Percentiles rank a stretch among this genome's conserved stretches.
phyloP scores from a whole-genome alignment of 2,113 vertebrate species.

The Hippocampus mohnikei region DNA sequence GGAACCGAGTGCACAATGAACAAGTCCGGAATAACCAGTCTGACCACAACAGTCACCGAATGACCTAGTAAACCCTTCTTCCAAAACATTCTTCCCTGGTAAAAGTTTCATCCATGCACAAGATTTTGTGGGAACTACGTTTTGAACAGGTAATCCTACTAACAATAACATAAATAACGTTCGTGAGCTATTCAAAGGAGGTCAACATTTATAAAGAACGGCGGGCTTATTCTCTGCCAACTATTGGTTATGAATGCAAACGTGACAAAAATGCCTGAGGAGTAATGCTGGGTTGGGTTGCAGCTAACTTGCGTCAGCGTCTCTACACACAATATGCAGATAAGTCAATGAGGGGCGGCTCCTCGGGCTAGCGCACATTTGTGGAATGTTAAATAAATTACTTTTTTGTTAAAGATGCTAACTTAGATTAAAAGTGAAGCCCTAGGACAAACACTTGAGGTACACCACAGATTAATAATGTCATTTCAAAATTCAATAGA shows the following conservation, averaged over 20 bases:
- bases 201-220: background rate
- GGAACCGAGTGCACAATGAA: background rate
- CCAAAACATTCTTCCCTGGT: background rate
- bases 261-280: background rate
- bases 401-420: background rate
- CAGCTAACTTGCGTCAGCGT: background rate
- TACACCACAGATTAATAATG: background rate
- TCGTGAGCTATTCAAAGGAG: background rate
- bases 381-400: background rate
- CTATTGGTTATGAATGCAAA: background rate
- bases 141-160: too few species aligned
- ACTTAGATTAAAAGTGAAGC: background rate
- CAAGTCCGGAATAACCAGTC: conserved; percentile 44
- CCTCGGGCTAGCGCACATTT: background rate
- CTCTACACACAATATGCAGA: background rate
- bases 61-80: background rate
- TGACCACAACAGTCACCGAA: conserved; percentile 7
- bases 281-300: background rate
- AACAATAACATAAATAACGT: background rate
- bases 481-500: background rate
- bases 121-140: background rate
- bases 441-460: background rate
- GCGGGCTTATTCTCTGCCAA: background rate
- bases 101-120: background rate
- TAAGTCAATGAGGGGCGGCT: background rate